These are phyloP conservation scores for Promerops cafer DNA, from an alignment of 2,113 vertebrate genomes.

Conservation along the genomic window DNA sequence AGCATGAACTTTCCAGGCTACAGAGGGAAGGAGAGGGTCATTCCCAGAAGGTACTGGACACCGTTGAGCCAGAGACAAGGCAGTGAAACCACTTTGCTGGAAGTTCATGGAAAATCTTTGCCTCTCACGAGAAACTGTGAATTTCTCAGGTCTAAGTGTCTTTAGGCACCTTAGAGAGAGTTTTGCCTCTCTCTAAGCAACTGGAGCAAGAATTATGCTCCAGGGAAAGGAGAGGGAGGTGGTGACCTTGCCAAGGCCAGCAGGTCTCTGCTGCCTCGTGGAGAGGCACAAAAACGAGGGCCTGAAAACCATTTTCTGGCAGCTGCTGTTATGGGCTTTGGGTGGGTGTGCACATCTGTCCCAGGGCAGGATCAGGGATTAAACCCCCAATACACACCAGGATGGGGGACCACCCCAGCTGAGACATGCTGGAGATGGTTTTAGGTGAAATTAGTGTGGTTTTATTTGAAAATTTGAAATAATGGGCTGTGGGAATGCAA, in stretches of 20 bases:
- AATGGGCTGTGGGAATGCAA: fast-evolving
- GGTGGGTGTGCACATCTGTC: not conserved
- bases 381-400: not conserved
- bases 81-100: not conserved
- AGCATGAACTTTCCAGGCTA: not conserved
- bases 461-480: not conserved
- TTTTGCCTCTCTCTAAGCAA: not conserved
- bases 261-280: not conserved
- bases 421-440: fast-evolving
- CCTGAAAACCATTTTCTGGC: not conserved
- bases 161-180: not conserved
- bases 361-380: not conserved
- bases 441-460: not conserved
- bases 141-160: not conserved
- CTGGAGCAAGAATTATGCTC: not conserved
- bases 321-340: fast-evolving
- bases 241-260: not conserved
- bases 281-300: fast-evolving
- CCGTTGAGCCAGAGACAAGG: not conserved
- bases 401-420: not conserved
- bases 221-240: not conserved
- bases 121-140: fast-evolving
- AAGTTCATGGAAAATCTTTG: not conserved
- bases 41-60: not conserved
- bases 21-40: not conserved